Base-by-base conservation (phyloP, 2,888 invertebrate genomes). In the Tetragonula carbonaria region DNA sequence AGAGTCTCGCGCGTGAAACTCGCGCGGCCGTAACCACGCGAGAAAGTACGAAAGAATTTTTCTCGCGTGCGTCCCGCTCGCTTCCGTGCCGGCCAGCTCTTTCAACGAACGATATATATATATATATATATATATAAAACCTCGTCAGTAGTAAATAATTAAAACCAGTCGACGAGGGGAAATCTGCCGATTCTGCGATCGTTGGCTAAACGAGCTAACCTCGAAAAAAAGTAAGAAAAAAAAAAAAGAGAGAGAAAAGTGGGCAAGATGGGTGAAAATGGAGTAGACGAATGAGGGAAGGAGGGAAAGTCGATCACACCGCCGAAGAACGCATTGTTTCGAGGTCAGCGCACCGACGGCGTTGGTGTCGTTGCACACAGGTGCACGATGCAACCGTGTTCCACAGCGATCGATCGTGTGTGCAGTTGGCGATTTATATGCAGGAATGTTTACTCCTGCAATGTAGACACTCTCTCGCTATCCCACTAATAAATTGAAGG, bases 21-120 rank as follows among this genome's bases (percentile, higher is more conserved):
- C 57, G 71, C 66, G 68, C 33, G 63, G 23, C 23, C 63, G 68
- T 53, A 65, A 63, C 73, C 67, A 65, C 65, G 74, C 86, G 78
- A 86, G 86, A 86, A 86, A 86, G 86, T 78, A 73, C 53, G 78
- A 75, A 79, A 71, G 76, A 81, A 86, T 81, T 77, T 86, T 86
- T 76, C 76, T 86, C 86, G 84, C 86, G 86, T 86, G 80, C 38
- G 74, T 62, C 38, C 38, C 21, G 18, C 21, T 59, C 67, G 80
- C 50, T 78, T 70, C 80, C 77, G 74, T 74, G 78, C 67, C 33
- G 21, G 38, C 14, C 6, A 21, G 53, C 11, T n/a, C 45, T 65
- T 33, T 79, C 16, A 13, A 28, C 28, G 18, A 74, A 28, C 79
- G 65, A 23, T 23, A 23, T 23, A 23, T 23, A 23, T 28, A 28